Evolutionary conservation across 37 sponge, comb jelly and placozoan genomes (phyloP).

Genomic region (Diacarnus erythraeanus): DNA sequence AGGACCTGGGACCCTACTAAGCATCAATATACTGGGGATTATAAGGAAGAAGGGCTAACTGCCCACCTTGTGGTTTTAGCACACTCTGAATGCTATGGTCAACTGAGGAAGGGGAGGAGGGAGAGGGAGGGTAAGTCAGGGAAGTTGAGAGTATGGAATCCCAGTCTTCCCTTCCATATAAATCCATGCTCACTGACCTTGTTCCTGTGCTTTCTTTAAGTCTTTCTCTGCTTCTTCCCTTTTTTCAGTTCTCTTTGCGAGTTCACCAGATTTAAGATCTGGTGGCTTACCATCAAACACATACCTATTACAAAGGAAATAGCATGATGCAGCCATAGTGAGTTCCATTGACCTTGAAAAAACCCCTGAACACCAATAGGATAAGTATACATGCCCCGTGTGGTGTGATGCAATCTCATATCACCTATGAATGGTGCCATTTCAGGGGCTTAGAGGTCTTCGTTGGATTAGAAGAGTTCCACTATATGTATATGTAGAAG

Average conservation of each 20-base stretch:
- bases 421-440: too few species aligned
- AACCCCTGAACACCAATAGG: not conserved
- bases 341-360: not conserved
- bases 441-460: too few species aligned
- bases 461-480: too few species aligned
- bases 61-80: too few species aligned
- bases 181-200: slow-evolving; percentile 71
- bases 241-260: slow-evolving; percentile 87
- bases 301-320: slow-evolving; percentile 46
- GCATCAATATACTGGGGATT: too few species aligned
- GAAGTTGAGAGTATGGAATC: not conserved
- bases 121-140: too few species aligned
- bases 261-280: slow-evolving; percentile 93
- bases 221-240: slow-evolving; percentile 93
- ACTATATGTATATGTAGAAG: too few species aligned
- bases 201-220: slow-evolving; percentile 75
- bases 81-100: too few species aligned
- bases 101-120: too few species aligned
- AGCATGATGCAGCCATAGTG: too few species aligned
- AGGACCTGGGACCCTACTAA: too few species aligned
- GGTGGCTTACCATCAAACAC: slow-evolving; percentile 99
- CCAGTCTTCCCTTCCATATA: not conserved
- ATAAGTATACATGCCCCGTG: not conserved
- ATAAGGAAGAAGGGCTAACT: too few species aligned
- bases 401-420: not conserved